A percentile compares a stretch with the other conserved stretches of the same genome.
These are phyloP conservation scores for Cistogaster globosa DNA, from an alignment of 2,888 invertebrate species.

Conservation along the genomic window DNA sequence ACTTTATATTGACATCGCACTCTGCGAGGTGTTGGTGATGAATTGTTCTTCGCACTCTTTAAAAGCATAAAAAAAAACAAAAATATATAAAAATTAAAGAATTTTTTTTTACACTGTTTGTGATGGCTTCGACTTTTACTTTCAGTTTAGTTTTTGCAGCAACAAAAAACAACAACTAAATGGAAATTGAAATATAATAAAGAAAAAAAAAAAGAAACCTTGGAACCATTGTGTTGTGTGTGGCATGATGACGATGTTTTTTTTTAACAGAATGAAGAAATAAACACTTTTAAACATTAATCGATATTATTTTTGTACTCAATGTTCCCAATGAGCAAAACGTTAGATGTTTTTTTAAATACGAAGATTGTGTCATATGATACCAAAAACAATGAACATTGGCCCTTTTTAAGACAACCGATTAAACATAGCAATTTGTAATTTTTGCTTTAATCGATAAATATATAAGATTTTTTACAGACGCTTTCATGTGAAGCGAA, in stretches of 20 bases:
- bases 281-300: constrained; percentile 34
- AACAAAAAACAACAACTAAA: not conserved
- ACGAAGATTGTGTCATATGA: too few relatives aligned
- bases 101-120: constrained; percentile 8
- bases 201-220: constrained; percentile 25
- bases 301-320: constrained; percentile 43
- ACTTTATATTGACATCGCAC: constrained; percentile 25
- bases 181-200: not conserved
- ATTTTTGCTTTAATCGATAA: too few relatives aligned
- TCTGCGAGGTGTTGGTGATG: constrained; percentile 12
- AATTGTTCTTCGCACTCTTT: constrained; percentile 1
- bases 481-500: too few relatives aligned
- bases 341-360: not conserved
- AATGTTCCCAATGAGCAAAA: constrained; percentile 14
- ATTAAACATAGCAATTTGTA: too few relatives aligned
- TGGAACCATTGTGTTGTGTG: constrained; percentile 40
- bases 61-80: not conserved
- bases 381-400: too few relatives aligned
- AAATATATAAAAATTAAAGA: not conserved
- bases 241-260: constrained; percentile 32
- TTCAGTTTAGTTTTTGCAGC: constrained; percentile 32
- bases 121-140: constrained; percentile 53
- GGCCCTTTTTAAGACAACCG: too few relatives aligned
- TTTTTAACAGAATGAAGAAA: constrained; percentile 16
- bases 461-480: too few relatives aligned